phyloP scores from a whole-genome alignment of 2,797 vertebrate species.

The Psittacula echo region DNA sequence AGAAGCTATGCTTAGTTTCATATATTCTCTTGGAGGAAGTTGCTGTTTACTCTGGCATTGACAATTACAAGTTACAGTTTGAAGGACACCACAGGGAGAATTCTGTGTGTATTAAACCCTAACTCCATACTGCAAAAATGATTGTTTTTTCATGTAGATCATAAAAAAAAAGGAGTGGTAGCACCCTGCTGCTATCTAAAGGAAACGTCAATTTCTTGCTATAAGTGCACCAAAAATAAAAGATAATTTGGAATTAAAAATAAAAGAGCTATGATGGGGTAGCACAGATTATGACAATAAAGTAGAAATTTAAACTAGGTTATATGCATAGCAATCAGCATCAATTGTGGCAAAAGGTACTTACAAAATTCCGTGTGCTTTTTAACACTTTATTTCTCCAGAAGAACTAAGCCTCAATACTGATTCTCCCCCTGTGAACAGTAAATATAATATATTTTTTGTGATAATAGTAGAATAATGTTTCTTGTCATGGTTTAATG shows the following conservation, averaged over 20 bases:
- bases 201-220: neutral
- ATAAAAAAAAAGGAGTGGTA: neutral
- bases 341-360: neutral
- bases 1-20: neutral
- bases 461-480: neutral
- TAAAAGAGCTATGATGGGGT: neutral
- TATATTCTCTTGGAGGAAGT: neutral
- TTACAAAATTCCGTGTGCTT: neutral
- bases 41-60: neutral
- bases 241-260: neutral
- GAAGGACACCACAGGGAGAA: neutral
- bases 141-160: neutral
- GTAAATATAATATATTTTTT: neutral
- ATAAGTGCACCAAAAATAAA: neutral
- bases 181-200: neutral
- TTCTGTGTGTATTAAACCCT: neutral
- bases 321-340: neutral
- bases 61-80: neutral
- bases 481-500: constrained; percentile 34
- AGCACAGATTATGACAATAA: neutral
- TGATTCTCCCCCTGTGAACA: neutral
- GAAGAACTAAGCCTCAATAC: neutral
- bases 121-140: neutral
- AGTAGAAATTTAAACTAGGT: neutral
- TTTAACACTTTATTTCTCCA: neutral